Evolutionary conservation across 2,113 vertebrate species (phyloP).

Genomic region (Athene noctua): DNA sequence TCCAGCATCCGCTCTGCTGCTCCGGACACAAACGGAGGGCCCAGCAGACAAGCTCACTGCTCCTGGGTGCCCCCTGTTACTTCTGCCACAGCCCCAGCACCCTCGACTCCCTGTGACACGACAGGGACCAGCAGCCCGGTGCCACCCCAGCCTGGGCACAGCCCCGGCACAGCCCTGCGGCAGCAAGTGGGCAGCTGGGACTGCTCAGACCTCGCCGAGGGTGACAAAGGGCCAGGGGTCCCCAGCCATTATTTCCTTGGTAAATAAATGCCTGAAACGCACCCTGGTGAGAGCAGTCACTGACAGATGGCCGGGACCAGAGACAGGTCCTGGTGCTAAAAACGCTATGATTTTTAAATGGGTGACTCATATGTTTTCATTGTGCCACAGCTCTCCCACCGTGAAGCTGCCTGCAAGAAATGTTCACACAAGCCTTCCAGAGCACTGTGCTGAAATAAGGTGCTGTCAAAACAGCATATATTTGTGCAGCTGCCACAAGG

Average conservation of each 20-base stretch:
- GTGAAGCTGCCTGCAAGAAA: background rate
- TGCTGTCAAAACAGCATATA: constrained; percentile 23
- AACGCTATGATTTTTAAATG: background rate
- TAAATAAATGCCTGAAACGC: background rate
- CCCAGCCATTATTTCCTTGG: background rate
- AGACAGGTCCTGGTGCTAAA: background rate
- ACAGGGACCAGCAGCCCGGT: background rate
- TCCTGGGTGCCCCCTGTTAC: background rate
- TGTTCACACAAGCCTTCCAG: background rate
- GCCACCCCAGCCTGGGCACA: background rate
- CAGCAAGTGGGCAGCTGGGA: fast-evolving
- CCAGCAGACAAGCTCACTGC: background rate
- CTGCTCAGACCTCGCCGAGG: fast-evolving
- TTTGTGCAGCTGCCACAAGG: constrained; percentile 14
- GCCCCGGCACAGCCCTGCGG: fast-evolving
- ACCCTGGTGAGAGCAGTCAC: background rate
- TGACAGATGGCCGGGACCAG: background rate
- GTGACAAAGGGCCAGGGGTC: too few relatives aligned
- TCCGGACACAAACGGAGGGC: background rate
- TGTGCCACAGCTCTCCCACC: background rate
- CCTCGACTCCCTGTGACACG: fast-evolving
- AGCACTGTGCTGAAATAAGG: constrained; percentile 5
- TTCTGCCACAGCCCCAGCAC: background rate
- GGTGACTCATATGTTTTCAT: background rate
- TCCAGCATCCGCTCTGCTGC: background rate